A percentile compares a stretch with the other conserved stretches of the same genome.
These are phyloP conservation scores for Clarias batrachus DNA, from an alignment of 2,113 vertebrate genomes.

Conservation along the genomic window DNA sequence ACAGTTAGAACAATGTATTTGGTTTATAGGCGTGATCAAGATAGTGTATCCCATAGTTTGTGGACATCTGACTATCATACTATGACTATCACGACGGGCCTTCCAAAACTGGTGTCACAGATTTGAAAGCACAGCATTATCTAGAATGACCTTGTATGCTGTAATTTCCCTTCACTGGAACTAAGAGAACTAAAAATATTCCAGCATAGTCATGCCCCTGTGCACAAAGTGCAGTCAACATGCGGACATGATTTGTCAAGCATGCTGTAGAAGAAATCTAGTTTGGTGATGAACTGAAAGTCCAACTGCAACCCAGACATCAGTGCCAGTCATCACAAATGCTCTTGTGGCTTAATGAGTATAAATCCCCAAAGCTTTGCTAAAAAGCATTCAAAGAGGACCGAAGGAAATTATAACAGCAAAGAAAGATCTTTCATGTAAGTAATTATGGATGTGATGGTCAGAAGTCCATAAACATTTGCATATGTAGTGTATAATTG, in stretches of 20 bases:
- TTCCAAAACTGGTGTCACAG: neutral
- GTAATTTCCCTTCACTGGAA: neutral
- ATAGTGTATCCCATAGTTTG: neutral
- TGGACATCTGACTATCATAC: neutral
- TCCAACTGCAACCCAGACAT: neutral
- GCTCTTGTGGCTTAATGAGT: neutral
- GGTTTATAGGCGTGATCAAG: neutral
- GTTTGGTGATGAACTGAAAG: neutral
- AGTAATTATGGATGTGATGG: neutral
- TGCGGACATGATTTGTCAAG: neutral
- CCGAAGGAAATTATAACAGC: neutral
- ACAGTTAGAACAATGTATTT: neutral
- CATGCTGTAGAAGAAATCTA: neutral
- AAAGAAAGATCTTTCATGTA: neutral
- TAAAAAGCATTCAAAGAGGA: neutral
- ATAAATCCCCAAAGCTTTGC: neutral
- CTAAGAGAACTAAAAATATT: neutral
- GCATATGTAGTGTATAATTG: neutral
- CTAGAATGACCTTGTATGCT: neutral
- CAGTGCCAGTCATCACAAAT: neutral
- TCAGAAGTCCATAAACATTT: neutral
- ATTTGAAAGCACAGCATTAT: neutral
- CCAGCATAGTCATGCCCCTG: neutral
- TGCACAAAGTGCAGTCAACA: neutral
- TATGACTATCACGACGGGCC: neutral